Percentiles rank a stretch among this genome's conserved stretches.
Evolutionary conservation across 1,140 invertebrate species (phyloP).

Genomic region (Penaeus japonicus): DNA sequence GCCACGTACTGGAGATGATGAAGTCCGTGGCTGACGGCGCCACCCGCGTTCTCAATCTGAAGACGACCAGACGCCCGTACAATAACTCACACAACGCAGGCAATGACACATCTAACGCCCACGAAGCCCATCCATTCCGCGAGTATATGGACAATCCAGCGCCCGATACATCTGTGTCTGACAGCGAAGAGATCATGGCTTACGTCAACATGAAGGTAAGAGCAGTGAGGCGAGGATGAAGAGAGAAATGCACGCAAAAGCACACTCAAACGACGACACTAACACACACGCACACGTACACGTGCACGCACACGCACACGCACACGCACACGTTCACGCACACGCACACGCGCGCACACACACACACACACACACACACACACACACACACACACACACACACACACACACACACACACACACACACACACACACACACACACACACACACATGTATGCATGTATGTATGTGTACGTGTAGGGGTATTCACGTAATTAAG

Average conservation of each 20-base stretch:
- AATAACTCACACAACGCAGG: neutral
- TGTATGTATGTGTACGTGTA: no score
- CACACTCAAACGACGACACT: neutral
- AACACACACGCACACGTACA: neutral
- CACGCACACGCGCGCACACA: no score
- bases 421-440: neutral
- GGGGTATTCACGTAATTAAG: no score
- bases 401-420: neutral
- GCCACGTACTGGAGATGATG: conserved; percentile 59
- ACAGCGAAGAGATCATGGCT: conserved; percentile 59
- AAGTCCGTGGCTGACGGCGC: conserved; percentile 58
- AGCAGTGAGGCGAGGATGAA: neutral
- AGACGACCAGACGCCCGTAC: conserved; percentile 35
- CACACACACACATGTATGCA: neutral
- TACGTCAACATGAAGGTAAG: conserved; percentile 59
- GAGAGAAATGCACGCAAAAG: neutral
- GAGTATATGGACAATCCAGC: conserved; percentile 59
- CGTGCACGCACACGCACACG: neutral
- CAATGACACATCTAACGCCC: neutral
- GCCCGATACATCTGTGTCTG: conserved; percentile 55
- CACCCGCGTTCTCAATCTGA: conserved; percentile 58
- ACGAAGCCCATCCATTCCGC: conserved; percentile 56
- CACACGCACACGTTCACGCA: neutral
- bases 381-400: neutral
- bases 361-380: neutral